A percentile compares a stretch with the other conserved stretches of the same genome.
These are phyloP conservation scores for Sinella curviseta DNA, from an alignment of 1,140 invertebrate species.

Conservation along the genomic window DNA sequence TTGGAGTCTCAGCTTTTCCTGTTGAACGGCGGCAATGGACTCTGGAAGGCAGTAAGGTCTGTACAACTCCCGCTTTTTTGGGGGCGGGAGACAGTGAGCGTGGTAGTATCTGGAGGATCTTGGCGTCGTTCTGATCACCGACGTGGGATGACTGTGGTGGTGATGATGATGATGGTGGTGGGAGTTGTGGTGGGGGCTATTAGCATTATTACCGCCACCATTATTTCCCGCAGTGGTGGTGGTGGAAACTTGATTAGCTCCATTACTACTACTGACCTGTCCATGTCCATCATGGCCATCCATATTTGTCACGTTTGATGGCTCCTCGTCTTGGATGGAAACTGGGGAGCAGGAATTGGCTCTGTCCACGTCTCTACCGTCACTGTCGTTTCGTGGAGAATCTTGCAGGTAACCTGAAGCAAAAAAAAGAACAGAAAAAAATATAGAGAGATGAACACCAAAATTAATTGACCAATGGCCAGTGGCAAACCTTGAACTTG, in stretches of 20 bases:
- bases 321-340: conserved; percentile 26
- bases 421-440: not conserved
- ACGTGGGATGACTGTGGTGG: conserved; percentile 28
- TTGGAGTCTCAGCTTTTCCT: conserved; percentile 47
- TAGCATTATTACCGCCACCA: not conserved
- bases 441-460: not conserved
- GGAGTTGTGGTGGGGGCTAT: not conserved
- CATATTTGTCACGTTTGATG: conserved; percentile 45
- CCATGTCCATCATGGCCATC: conserved; percentile 29
- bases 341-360: conserved; percentile 33
- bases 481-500: conserved; percentile 4
- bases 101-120: conserved; percentile 12
- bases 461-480: not conserved
- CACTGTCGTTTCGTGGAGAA: conserved; percentile 28
- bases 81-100: conserved; percentile 44
- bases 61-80: conserved; percentile 48
- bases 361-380: not conserved
- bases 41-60: conserved; percentile 48
- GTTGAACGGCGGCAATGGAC: conserved; percentile 46
- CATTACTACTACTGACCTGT: conserved; percentile 25
- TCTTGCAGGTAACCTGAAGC: conserved; percentile 47
- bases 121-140: conserved; percentile 36
- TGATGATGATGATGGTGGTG: conserved; percentile 9
- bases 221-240: not conserved
- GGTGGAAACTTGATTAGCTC: conserved; percentile 15